Percentiles rank a stretch among this genome's conserved stretches.
Evolutionary conservation across 2,888 invertebrate genomes (phyloP).

Genomic region (Rotaria sp.): DNA sequence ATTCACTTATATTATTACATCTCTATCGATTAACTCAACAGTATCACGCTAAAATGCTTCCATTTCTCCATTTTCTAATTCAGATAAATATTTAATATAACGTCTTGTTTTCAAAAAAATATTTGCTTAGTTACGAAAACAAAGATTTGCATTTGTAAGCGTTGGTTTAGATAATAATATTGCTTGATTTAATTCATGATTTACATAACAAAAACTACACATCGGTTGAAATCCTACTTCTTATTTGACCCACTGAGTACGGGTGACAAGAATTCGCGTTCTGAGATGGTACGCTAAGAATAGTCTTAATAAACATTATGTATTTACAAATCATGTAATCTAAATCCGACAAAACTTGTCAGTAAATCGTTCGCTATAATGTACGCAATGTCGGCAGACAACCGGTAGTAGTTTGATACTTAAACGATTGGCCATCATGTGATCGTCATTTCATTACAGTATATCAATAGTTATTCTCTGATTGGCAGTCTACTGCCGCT

Average conservation of each 20-base stretch:
- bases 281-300: too few species aligned
- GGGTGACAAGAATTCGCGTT: too few species aligned
- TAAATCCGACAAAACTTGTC: too few species aligned
- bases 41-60: neutral
- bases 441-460: too few species aligned
- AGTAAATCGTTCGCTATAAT: too few species aligned
- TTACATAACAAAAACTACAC: neutral
- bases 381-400: too few species aligned
- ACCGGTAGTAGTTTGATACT: too few species aligned
- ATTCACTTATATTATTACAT: neutral
- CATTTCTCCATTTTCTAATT: neutral
- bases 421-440: too few species aligned
- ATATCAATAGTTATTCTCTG: too few species aligned
- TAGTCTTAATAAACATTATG: too few species aligned
- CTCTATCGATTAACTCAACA: neutral
- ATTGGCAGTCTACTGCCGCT: too few species aligned
- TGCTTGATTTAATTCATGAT: neutral
- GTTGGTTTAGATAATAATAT: neutral
- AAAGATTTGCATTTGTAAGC: neutral
- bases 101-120: neutral
- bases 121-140: neutral
- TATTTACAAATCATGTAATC: too few species aligned
- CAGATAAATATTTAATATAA: neutral
- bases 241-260: neutral
- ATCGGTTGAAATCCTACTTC: neutral